Evolutionary conservation across 2,113 vertebrate genomes (phyloP), one percentile per base, ranked within the genome.

Genomic region (Siphamia tubifer): DNA sequence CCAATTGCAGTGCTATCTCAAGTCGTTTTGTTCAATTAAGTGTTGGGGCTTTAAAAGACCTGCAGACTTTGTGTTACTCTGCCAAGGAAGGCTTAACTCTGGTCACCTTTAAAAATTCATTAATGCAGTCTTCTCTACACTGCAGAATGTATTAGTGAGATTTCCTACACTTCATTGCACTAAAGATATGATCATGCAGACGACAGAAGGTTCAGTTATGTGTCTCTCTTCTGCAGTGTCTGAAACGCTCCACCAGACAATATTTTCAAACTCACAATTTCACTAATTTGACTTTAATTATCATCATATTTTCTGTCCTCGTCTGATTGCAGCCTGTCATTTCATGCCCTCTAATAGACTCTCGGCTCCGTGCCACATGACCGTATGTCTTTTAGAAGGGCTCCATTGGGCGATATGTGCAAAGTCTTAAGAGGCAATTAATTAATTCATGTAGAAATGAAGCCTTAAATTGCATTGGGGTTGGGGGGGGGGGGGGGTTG

Each of bases 271-370:
- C 38, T 61, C 32, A 58, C 16, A 28, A 42, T 49, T 36, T 35
- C 27, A 67, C 62, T 7, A 2, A 36, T 13, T 69, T 70, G 21
- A 28, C 45, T 64, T 53, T 65, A 57, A n/a, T n/a, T n/a, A n/a
- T n/a, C n/a, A n/a, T n/a, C n/a, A n/a, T n/a, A n/a, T n/a, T n/a
- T n/a, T n/a, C n/a, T n/a, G n/a, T n/a, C n/a, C n/a, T n/a, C n/a
- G n/a, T n/a, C n/a, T n/a, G n/a, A n/a, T n/a, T n/a, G n/a, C n/a
- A n/a, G n/a, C n/a, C n/a, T n/a, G n/a, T n/a, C n/a, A n/a, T n/a
- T n/a, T n/a, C n/a, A n/a, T n/a, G n/a, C n/a, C n/a, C n/a, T n/a
- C n/a, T n/a, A n/a, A n/a, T n/a, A n/a, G n/a, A n/a, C n/a, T n/a
- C n/a, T n/a, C n/a, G n/a, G n/a, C n/a, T n/a, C n/a, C n/a, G n/a